Conservation (phyloP, 2,113 vertebrate genomes). For the Sorex fumeus region DNA sequence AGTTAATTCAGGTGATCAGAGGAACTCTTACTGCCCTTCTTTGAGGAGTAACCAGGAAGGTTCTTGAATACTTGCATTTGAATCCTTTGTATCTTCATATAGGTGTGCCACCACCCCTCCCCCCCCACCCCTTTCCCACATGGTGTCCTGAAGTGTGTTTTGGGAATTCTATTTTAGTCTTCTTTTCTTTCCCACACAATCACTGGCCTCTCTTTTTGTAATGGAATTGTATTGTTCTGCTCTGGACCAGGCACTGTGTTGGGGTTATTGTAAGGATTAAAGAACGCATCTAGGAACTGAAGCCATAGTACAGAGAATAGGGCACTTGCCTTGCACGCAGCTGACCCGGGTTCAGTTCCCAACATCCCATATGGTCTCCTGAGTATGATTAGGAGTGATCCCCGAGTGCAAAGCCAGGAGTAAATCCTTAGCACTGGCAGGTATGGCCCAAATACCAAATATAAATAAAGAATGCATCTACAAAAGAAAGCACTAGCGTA, state of each 20-base stretch:
- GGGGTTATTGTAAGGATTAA: constrained; percentile 1
- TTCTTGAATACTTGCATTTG: constrained; percentile 20
- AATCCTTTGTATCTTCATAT: background rate
- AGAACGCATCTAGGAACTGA: background rate
- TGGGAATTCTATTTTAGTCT: constrained; percentile 14
- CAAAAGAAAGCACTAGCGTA: constrained; percentile 16
- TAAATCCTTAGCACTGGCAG: too few relatives aligned
- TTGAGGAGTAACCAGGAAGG: constrained; percentile 3
- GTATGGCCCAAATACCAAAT: too few relatives aligned
- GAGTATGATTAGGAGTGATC: too few relatives aligned
- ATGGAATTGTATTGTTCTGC: background rate
- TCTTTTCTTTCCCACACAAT: constrained; percentile 27
- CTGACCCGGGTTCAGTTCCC: too few relatives aligned
- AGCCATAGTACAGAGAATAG: too few relatives aligned
- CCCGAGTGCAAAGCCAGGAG: too few relatives aligned
- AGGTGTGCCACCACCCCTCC: background rate
- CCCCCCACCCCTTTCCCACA: background rate
- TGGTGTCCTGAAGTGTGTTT: background rate
- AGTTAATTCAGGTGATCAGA: constrained; percentile 6
- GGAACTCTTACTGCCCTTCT: background rate
- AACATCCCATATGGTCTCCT: too few relatives aligned
- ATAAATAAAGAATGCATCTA: too few relatives aligned
- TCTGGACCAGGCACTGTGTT: background rate
- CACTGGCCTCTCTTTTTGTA: constrained; percentile 46
- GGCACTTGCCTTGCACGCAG: too few relatives aligned